Base-by-base conservation (phyloP, 2,113 vertebrate genomes). In the Dendropsophus ebraccatus region DNA sequence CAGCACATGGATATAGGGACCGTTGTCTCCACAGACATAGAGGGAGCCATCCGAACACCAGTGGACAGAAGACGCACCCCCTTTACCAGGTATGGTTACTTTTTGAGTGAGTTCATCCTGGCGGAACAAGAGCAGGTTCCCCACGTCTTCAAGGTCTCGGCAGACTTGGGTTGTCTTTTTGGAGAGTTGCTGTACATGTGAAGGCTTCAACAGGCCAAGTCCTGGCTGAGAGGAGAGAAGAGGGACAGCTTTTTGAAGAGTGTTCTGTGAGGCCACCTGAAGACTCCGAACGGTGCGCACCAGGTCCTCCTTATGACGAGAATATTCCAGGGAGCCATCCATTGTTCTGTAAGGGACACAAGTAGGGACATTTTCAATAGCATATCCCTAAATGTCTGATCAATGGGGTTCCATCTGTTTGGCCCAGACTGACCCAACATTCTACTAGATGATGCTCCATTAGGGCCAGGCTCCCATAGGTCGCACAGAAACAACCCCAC, bases 261-360 rank as follows among this genome's bases (percentile, higher is more conserved):
- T 90, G 58, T 79, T 4, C 0, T 75, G 78, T 2, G 92, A 91
- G 62, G 91, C 91, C 47, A 89, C 0, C 70, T 92, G 91, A 25
- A 92, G 88, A 32, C 56, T 88, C n/a, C 90, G 90, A 85, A 94
- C 89, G 1, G 90, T 89, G 81, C 89, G 92, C 74, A 93, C 84
- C 81, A 93, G 90, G 17, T 92, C 90, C 85, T 93, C 87, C 85
- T 93, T 94, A 70, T 87, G 88, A 50, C 89, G 90, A 0, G 74
- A 88, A 60, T 69, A 89, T 84, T 92, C 88, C 80, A 92, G 79
- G 0, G 81, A 87, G 82, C 87, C 76, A 25, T 91, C 91, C 93
- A 93, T 94, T 16, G 11, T 73, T 41, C 85, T 81, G 78, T 35
- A 74, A 56, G 56, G 56, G 16, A 69, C 4, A 41, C 0, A 77